Evolutionary conservation across 2,113 vertebrate species (phyloP), one percentile per base, ranked within the genome.

Genomic region (Psittacus erithacus): DNA sequence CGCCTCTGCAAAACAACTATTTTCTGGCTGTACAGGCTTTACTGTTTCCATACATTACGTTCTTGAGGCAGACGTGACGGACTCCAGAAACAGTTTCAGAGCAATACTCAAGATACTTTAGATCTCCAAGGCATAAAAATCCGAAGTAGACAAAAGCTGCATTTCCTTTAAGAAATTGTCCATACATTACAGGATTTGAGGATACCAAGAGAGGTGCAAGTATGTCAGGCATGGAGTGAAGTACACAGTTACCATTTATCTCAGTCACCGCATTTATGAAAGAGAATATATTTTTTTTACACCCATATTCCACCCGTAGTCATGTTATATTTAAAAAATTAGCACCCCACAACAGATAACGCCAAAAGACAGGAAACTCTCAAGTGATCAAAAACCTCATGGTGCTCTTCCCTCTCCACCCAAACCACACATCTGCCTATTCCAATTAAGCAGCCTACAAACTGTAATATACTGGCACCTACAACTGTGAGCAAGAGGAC

Each of bases 61-160:
- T 88, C 68, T 70, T 81, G 38, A 90, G 43, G 20, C 0, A 0
- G 52, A 85, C 15, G 14, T n/a, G 24, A 39, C 27, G 53, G 68
- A 59, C 41, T 59, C 24, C 55, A 60, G 62, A 96, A 73, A 7
- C 20, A 47, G 19, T 63, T 73, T 68, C 35, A 35, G 35, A 90
- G 52, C 20, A 50, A 43, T 57, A 79, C 28, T 60, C n/a, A n/a
- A n/a, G 33, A 71, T 29, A 85, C 25, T 24, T 91, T 35, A 47
- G 19, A 64, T 71, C 24, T 64, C n/a, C 43, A 78, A 55, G 19
- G 60, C 25, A 82, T 47, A 50, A 78, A 77, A 73, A 33, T 10
- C 2, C 0, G 3, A 81, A 86, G 23, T 1, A 71, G 50, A 64
- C 11, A 43, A 5, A 87, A 84, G n/a, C 0, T 67, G 11, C 23